Evolutionary conservation across 2,888 invertebrate species (phyloP).

Genomic region (Melanchra persicariae): DNA sequence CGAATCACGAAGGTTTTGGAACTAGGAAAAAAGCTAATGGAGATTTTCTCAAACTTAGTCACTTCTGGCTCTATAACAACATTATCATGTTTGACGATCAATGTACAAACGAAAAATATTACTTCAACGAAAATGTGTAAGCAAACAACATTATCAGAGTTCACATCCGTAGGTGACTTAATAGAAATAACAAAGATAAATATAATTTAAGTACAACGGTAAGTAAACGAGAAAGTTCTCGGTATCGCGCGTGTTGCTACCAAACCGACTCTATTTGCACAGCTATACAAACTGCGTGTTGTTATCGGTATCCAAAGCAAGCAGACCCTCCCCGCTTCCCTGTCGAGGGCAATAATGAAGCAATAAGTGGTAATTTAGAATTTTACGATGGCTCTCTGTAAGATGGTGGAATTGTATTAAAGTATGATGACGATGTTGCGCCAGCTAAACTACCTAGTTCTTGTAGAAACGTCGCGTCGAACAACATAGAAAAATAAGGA

Average conservation of each 20-base stretch:
- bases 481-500: too few species aligned
- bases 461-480: constrained; percentile 72
- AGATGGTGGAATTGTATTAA: constrained; percentile 78
- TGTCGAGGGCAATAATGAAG: constrained; percentile 52
- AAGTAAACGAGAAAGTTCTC: constrained; percentile 86
- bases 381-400: constrained; percentile 70
- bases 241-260: constrained; percentile 85
- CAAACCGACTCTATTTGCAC: constrained; percentile 85
- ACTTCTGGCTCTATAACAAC: not conserved
- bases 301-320: constrained; percentile 79
- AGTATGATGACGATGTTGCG: constrained; percentile 81
- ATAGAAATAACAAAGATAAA: constrained; percentile 80
- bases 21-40: not conserved
- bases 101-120: constrained; percentile 49
- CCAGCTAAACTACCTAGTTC: constrained; percentile 78
- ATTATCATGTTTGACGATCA: constrained; percentile 38
- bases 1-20: constrained; percentile 2
- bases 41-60: constrained; percentile 7
- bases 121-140: constrained; percentile 53
- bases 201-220: constrained; percentile 78
- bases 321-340: constrained; percentile 61
- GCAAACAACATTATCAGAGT: constrained; percentile 71
- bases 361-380: constrained; percentile 69
- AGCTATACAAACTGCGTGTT: constrained; percentile 88
- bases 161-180: constrained; percentile 74